These are phyloP conservation scores for Syritta pipiens DNA, from an alignment of 2,888 invertebrate species.

Conservation along the genomic window DNA sequence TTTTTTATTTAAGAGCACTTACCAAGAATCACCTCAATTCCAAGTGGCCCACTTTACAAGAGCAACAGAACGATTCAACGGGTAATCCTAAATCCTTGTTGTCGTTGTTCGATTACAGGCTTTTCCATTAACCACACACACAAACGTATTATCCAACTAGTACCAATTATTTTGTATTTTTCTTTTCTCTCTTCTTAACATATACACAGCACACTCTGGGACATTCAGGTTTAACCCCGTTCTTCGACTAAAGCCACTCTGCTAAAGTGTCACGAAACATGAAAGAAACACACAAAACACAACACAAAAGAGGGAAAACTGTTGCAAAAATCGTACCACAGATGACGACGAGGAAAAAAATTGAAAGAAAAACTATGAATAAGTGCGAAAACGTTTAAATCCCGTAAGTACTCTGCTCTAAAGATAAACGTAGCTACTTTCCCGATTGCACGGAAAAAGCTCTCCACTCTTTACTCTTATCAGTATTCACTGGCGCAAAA, in stretches of 20 bases:
- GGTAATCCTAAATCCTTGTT: conserved; percentile 61
- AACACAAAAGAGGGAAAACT: conserved; percentile 13
- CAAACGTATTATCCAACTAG: conserved; percentile 55
- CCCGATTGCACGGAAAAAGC: neutral
- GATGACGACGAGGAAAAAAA: neutral
- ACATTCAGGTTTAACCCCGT: conserved; percentile 52
- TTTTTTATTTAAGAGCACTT: conserved; percentile 47
- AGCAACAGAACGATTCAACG: conserved; percentile 31
- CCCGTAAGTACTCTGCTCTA: conserved; percentile 5
- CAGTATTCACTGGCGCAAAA: conserved; percentile 60
- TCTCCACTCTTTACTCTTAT: conserved; percentile 39
- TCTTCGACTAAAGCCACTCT: conserved; percentile 20
- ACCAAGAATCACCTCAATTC: conserved; percentile 47
- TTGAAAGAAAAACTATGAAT: conserved; percentile 16
- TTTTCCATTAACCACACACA: conserved; percentile 37
- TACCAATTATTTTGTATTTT: conserved; percentile 49
- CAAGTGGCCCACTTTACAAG: conserved; percentile 36
- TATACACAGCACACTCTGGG: conserved; percentile 33
- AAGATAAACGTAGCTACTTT: neutral
- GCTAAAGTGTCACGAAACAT: conserved; percentile 31
- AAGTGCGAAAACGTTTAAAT: conserved; percentile 44
- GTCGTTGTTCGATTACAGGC: conserved; percentile 32
- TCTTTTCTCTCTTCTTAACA: conserved; percentile 5
- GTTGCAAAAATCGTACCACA: conserved; percentile 22
- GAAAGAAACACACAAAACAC: neutral